Percentiles rank a stretch among this genome's conserved stretches.
Conservation (phyloP, 2,113 vertebrate species). For the Mirounga angustirostris region DNA sequence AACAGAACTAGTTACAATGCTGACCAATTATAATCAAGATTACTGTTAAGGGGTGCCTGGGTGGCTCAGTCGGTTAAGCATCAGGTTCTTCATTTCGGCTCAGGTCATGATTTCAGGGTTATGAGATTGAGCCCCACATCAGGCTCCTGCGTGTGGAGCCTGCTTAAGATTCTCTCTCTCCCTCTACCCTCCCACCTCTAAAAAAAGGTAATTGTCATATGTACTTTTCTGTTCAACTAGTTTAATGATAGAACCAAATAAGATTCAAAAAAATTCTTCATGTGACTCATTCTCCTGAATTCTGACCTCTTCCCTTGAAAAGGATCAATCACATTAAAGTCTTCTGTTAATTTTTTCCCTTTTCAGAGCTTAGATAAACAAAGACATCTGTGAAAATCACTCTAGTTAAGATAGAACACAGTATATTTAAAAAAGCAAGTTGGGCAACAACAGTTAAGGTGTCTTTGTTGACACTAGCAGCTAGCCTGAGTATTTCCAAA, state of each 20-base stretch:
- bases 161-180: neutral
- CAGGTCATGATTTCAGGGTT: neutral
- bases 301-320: neutral
- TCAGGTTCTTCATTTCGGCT: neutral
- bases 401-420: neutral
- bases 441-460: neutral
- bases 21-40: neutral
- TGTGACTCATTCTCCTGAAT: neutral
- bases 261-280: neutral
- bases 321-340: neutral
- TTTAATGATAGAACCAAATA: neutral
- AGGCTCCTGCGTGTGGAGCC: neutral
- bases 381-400: neutral
- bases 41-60: neutral
- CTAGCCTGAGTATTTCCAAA: conserved; percentile 1
- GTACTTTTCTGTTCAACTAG: neutral
- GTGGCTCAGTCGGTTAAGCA: neutral
- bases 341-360: conserved; percentile 3
- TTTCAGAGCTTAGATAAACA: neutral
- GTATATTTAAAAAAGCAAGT: neutral
- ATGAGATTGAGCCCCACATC: neutral
- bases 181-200: neutral
- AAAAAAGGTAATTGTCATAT: neutral
- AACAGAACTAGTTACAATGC: neutral
- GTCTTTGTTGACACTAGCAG: conserved; percentile 17